These are phyloP conservation scores for Acanthiza pusilla DNA, from an alignment of 2,797 vertebrate genomes.

Conservation along the genomic window DNA sequence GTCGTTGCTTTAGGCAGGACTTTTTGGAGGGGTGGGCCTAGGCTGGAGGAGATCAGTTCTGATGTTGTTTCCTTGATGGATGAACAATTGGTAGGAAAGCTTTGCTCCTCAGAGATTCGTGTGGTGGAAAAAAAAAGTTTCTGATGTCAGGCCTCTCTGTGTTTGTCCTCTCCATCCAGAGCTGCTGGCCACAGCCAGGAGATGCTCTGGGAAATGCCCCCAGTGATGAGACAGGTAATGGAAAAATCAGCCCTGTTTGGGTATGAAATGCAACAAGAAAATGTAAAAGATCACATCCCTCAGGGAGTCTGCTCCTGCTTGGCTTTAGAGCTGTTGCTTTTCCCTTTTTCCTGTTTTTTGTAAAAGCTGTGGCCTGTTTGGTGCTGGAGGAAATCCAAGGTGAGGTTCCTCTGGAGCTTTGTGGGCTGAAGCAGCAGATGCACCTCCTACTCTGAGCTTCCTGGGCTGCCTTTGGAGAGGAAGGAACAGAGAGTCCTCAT, in stretches of 20 bases:
- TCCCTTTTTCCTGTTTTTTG: background rate
- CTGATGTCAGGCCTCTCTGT: background rate
- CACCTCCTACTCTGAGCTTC: background rate
- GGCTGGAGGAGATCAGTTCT: background rate
- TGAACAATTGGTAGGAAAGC: background rate
- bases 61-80: background rate
- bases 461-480: background rate
- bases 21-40: background rate
- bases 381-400: background rate
- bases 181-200: background rate
- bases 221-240: background rate
- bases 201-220: background rate
- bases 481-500: background rate
- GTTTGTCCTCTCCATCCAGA: background rate
- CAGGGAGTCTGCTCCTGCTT: background rate
- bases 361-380: background rate
- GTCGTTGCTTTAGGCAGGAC: rapidly evolving
- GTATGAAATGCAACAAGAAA: background rate
- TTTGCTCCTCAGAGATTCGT: background rate
- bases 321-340: background rate
- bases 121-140: background rate
- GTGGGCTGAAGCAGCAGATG: background rate
- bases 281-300: background rate
- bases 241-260: background rate
- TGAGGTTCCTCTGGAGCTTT: background rate